Conservation (phyloP, 2,113 vertebrate species). For the Zosterops pallidus region DNA sequence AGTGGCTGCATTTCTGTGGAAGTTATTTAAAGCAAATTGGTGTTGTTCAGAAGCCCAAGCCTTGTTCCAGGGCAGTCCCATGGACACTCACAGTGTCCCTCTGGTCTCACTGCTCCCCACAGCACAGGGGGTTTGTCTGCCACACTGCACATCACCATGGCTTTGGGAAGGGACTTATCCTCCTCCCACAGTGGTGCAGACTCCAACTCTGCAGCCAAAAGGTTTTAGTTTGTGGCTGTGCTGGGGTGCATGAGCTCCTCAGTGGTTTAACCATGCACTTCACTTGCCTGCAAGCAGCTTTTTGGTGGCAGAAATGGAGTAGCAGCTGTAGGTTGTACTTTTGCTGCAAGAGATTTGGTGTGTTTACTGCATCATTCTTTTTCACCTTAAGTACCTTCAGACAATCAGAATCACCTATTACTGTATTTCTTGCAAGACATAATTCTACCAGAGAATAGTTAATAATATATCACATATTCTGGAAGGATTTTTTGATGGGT, state of each 20-base stretch:
- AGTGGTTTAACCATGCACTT: neutral
- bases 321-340: neutral
- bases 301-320: neutral
- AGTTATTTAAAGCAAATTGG: constrained; percentile 29
- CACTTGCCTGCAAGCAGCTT: neutral
- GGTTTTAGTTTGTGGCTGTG: neutral
- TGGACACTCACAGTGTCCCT: neutral
- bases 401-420: neutral
- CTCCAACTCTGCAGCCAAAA: neutral
- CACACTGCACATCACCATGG: neutral
- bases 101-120: neutral
- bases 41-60: neutral
- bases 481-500: neutral
- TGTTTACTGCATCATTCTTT: neutral
- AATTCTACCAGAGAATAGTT: neutral
- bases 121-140: neutral
- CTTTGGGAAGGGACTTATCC: neutral
- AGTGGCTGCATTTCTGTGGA: neutral
- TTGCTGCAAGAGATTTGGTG: neutral
- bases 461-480: neutral
- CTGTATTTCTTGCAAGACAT: neutral
- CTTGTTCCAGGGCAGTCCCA: neutral
- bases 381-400: neutral
- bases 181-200: neutral
- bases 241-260: neutral